Evolutionary conservation across 2,797 vertebrate species (phyloP), one percentile per base, ranked within the genome.

Genomic region (Microctenopoma lineatum): DNA sequence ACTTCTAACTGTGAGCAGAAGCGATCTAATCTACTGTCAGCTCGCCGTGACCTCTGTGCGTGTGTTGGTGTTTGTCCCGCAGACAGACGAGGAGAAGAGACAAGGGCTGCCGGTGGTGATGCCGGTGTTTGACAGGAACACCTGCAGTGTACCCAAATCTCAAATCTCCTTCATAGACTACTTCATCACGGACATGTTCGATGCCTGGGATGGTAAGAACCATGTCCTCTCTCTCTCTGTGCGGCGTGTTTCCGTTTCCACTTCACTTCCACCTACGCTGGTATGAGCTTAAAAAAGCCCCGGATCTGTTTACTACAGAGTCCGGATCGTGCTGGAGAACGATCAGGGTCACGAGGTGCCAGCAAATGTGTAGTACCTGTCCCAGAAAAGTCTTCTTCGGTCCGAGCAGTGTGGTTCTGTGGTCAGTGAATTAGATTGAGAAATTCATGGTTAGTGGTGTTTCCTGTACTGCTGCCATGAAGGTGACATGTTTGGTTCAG

Each of bases 101-200:
- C 95, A 94, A 79, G 94, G 94, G 57, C 82, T 99, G 65, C 97
- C 97, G 0, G 97, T 99, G 78, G 96, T 98, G 83, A 98, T 99
- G 97, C 97, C 97, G 0, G 96, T 97, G 80, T 99, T 99, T 52
- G 97, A 99, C 91, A 94, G 97, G 75, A 96, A 96, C 78, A 97
- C 96, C 75, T 99, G 97, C 91, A 98, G 96, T 80, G 95, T 99
- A 56, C 98, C 98, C 78, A 98, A 96, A 82, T 96, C 97, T 60
- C 98, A 99, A 87, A 95, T 98, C 85, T 98, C 97, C 41, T 99
- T 99, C 87, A 98, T 98, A 0, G 96, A 99, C 90, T 99, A 98
- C 90, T 99, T 99, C 93, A 96, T 99, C 90, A 98, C 95, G 0
- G 96, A 97, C 75, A 98, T 98, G 97, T 98, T 98, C 60, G 96